phyloP scores from a whole-genome alignment of 2,113 vertebrate species.

The Anolis carolinensis region DNA sequence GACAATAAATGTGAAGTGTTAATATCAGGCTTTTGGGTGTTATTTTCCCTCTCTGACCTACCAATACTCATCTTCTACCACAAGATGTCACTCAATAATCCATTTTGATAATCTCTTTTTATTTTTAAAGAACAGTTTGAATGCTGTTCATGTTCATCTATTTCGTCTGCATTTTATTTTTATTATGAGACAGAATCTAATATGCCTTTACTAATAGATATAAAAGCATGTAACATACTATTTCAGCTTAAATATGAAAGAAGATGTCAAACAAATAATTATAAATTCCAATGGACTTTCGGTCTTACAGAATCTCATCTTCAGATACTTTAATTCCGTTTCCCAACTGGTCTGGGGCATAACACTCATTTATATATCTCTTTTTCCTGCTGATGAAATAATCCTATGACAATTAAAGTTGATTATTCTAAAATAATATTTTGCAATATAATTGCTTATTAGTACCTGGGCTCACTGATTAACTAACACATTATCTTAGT shows the following conservation, averaged over 20 bases:
- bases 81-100: conserved; percentile 80
- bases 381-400: background rate
- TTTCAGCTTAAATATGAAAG: conserved; percentile 3
- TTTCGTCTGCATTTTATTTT: conserved; percentile 50
- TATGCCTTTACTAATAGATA: conserved; percentile 49
- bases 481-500: background rate
- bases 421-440: background rate
- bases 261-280: background rate
- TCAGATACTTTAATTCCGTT: background rate
- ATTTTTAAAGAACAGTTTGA: conserved; percentile 55
- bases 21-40: background rate
- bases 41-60: conserved; percentile 5
- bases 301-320: background rate
- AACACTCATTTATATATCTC: background rate
- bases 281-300: background rate
- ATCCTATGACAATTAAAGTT: background rate
- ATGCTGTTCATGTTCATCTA: conserved; percentile 54
- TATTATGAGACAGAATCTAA: conserved; percentile 13
- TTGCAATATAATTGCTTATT: background rate
- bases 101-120: conserved; percentile 64
- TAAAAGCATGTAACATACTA: background rate
- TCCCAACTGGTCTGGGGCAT: no score
- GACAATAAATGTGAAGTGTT: conserved; percentile 50
- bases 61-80: conserved; percentile 62
- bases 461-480: background rate